These are phyloP conservation scores for Amblyornis subalaris DNA, from an alignment of 2,113 vertebrate species.

Conservation along the genomic window DNA sequence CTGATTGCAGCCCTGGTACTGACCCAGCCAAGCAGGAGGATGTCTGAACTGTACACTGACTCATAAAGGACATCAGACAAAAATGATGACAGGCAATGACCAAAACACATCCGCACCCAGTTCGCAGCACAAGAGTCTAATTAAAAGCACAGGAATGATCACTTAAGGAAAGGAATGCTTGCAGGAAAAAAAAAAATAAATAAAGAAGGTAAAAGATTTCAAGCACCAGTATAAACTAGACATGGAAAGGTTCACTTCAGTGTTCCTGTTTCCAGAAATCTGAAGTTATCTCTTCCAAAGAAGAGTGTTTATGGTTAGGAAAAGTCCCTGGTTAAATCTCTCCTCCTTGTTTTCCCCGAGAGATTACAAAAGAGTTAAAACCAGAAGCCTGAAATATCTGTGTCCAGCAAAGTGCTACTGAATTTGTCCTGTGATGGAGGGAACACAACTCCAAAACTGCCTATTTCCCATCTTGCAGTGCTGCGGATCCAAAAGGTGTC, in stretches of 20 bases:
- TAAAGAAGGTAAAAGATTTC: background rate
- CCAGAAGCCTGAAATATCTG: background rate
- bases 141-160: background rate
- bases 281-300: background rate
- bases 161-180: background rate
- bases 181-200: background rate
- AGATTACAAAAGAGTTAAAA: background rate
- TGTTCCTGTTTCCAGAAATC: background rate
- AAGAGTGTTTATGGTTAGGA: background rate
- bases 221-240: background rate
- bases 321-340: background rate
- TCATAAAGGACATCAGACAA: background rate
- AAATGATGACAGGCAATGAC: background rate
- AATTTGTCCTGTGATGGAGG: background rate
- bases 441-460: background rate
- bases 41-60: background rate
- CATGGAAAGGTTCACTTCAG: background rate
- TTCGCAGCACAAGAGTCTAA: background rate
- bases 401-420: background rate
- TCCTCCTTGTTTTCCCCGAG: background rate
- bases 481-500: background rate
- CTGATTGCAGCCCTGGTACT: background rate
- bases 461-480: background rate
- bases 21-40: background rate
- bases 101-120: background rate